These are phyloP conservation scores for Cichladusa arquata DNA, from an alignment of 2,113 vertebrate genomes.

Conservation along the genomic window DNA sequence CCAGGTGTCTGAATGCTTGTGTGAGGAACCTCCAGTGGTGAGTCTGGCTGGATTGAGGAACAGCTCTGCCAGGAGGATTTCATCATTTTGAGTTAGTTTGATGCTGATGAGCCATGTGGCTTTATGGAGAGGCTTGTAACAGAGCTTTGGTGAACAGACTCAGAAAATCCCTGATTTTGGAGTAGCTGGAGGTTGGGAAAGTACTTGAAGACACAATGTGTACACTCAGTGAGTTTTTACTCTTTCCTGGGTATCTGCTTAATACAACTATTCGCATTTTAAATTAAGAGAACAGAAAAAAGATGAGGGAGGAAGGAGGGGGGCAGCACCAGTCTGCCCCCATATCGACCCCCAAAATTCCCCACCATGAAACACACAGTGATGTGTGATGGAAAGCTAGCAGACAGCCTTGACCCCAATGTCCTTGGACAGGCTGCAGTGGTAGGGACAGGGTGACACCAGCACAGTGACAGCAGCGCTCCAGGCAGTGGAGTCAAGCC, in stretches of 20 bases:
- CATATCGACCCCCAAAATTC: neutral
- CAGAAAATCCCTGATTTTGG: neutral
- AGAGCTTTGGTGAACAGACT: neutral
- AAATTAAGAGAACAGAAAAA: neutral
- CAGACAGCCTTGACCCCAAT: neutral
- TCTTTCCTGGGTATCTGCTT: neutral
- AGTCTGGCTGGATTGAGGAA: neutral
- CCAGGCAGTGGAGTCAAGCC: neutral
- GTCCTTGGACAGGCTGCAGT: rapidly evolving
- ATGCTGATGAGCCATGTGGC: neutral
- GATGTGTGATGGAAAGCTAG: neutral
- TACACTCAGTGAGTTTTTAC: neutral
- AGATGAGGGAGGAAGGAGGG: neutral
- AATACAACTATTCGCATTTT: neutral
- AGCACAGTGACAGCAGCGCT: neutral
- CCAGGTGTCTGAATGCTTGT: neutral
- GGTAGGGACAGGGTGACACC: neutral
- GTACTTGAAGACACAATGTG: neutral
- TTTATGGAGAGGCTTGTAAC: neutral
- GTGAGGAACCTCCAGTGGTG: rapidly evolving
- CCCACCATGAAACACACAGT: neutral
- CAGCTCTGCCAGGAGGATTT: neutral
- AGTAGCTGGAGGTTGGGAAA: neutral
- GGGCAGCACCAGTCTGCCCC: neutral
- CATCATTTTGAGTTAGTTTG: neutral